Evolutionary conservation across 2,888 invertebrate genomes (phyloP).

Genomic region (Nematopogon swammerdamellus): DNA sequence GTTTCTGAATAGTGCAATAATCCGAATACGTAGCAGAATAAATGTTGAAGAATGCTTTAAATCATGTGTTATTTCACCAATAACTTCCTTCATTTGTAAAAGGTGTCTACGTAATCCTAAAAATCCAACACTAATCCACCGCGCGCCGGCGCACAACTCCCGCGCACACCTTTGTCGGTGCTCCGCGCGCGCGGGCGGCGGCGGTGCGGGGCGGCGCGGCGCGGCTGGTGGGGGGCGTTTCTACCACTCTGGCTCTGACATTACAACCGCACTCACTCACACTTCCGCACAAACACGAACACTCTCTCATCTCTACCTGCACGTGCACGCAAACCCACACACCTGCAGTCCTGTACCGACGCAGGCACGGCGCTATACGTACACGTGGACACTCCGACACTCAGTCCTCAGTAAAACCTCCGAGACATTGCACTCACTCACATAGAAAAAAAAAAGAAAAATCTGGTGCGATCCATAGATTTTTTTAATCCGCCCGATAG

Average conservation of each 20-base stretch:
- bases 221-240: constrained; percentile 4
- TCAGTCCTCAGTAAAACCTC: constrained; percentile 53
- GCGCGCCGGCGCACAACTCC: constrained; percentile 18
- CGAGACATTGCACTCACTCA: constrained; percentile 53
- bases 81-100: too few relatives aligned
- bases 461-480: constrained; percentile 52
- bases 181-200: neutral
- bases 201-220: constrained; percentile 21
- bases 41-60: too few relatives aligned
- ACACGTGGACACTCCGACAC: constrained; percentile 19
- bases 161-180: constrained; percentile 22
- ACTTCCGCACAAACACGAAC: constrained; percentile 8
- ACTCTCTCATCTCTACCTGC: constrained; percentile 4
- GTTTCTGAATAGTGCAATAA: too few relatives aligned
- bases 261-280: constrained; percentile 37
- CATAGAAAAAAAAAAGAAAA: constrained; percentile 34
- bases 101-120: too few relatives aligned
- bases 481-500: constrained; percentile 39
- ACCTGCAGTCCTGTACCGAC: constrained; percentile 26
- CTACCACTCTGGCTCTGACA: neutral
- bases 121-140: too few relatives aligned
- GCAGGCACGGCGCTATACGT: constrained; percentile 34
- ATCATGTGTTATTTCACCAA: too few relatives aligned
- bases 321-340: constrained; percentile 32
- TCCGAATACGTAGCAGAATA: too few relatives aligned